Base-by-base conservation (phyloP, 2,113 vertebrate species). In the Mirounga angustirostris region DNA sequence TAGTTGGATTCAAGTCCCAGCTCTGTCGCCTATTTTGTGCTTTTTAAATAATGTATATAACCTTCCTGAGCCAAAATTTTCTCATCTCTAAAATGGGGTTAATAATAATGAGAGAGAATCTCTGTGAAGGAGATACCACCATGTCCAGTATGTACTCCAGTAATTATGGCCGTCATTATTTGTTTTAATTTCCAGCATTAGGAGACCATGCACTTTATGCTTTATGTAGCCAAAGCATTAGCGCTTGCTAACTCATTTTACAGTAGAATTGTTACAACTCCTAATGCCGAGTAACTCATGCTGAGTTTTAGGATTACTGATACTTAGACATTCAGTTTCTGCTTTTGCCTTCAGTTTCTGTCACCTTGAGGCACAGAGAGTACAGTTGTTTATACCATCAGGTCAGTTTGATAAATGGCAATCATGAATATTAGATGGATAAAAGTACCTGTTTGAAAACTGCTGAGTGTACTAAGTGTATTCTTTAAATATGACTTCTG, bases 31-130 rank as follows among this genome's bases (percentile, higher is more conserved):
- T 89, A 30, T 69, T 95, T 93, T 65, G 82, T 94, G 54, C 80
- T 86, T 94, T 90, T 84, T 94, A 26, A 28, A 14, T 89, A 26
- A 65, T 16, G 33, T 61, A 74, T 5, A 13, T 61, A 36, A 52
- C 9, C 46, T 88, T 82, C 43, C 46, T 81, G 79, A 91, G 54
- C 52, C 80, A 65, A 50, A 59, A 40, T 40, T 24, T 86, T 81
- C 78, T 89, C 26, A 56, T 92, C 73, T 92, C 65, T 92, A 36
- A 97, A 92, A 74, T 30, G 28, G 50, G 24, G 13, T 74, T 82
- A 92, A 92, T 74, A 65, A 85, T 46, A 28, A 28, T 54, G 73
- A 96, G 52, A 52, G 61, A 36, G 1, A 76, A 63, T 52, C 69
- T 89, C 5, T 54, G 21, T 36, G 46, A 80, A 85, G 26, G 79